These are phyloP conservation scores for Noctua comes DNA, from an alignment of 2,888 invertebrate species.

Conservation along the genomic window DNA sequence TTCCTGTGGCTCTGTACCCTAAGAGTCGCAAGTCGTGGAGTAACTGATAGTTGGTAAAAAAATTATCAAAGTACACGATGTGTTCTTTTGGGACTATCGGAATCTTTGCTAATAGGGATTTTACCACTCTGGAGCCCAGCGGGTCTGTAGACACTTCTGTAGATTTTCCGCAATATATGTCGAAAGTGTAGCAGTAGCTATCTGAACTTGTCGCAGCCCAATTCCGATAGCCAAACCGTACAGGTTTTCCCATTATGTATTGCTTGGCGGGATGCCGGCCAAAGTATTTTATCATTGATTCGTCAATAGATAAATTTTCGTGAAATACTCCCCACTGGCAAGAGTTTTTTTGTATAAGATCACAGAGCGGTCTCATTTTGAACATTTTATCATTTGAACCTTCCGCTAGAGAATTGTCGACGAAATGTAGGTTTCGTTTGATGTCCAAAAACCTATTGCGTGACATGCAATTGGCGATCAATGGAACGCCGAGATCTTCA, in stretches of 20 bases:
- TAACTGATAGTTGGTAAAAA: too few relatives aligned
- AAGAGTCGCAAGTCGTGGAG: too few relatives aligned
- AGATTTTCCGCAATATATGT: too few relatives aligned
- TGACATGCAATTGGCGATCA: background rate
- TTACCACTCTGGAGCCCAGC: too few relatives aligned
- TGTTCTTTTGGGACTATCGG: too few relatives aligned
- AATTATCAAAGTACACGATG: too few relatives aligned
- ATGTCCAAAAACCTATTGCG: slow-evolving; percentile 11
- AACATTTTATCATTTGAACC: slow-evolving; percentile 6
- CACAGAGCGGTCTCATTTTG: slow-evolving; percentile 4
- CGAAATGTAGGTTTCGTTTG: slow-evolving; percentile 14
- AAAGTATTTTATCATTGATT: slow-evolving; percentile 4
- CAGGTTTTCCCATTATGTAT: background rate
- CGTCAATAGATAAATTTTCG: background rate
- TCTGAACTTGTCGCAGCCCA: slow-evolving; percentile 11
- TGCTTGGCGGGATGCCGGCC: slow-evolving; percentile 2
- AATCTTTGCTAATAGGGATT: too few relatives aligned
- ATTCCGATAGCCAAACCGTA: slow-evolving; percentile 7
- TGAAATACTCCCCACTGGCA: slow-evolving; percentile 4
- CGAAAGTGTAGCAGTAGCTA: background rate
- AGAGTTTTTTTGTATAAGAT: background rate
- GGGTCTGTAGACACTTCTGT: too few relatives aligned
- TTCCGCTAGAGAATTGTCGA: background rate
- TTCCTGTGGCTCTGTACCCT: too few relatives aligned
- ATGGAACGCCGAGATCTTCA: slow-evolving; percentile 8